Base-by-base conservation (phyloP, 2,113 vertebrate species). In the Apeltes quadracus region DNA sequence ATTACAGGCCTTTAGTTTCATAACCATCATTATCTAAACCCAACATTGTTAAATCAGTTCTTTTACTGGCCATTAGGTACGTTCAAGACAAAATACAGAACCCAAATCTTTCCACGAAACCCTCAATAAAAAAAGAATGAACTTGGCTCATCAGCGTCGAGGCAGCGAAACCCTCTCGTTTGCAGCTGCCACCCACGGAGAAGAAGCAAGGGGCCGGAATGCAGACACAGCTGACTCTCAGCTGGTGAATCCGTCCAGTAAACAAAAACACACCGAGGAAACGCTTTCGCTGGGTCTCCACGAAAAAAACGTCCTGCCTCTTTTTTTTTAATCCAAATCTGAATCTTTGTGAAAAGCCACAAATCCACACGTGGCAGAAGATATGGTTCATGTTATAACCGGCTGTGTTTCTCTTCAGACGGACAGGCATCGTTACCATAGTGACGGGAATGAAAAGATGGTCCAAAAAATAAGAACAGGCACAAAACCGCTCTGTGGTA, bases 211-310 rank as follows among this genome's bases (percentile, higher is more conserved):
- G 48, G 38, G 69, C 67, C 81, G 84, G 85, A 91, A 84, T 85
- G 85, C 77, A 79, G 84, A 79, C 65, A 48, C 81, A 81, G 79
- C 70, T 83, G 76, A 62, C 61, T 78, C 72, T 88, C 84, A 84
- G 78, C 78, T 87, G 81, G 50, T 69, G 51, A 50, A 32, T 75
- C 66, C 23, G 5, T 76, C 53, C 51, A 18, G 32, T 51, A 55
- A 82, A 83, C 64, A 84, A 81, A 22, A 81, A 61, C 66, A 75
- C 38, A 14, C 66, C 18, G 50, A 58, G 29, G n/a, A 55, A 58
- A 71, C 16, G 43, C 57, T 50, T 27, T 59, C 29, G 23, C 25
- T 44, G 18, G 41, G 22, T 67, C 27, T 48, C n/a, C n/a, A n/a
- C n/a, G n/a, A n/a, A n/a, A n/a, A n/a, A n/a, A n/a, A n/a, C n/a